A percentile compares a stretch with the other conserved stretches of the same genome.
These are phyloP conservation scores for Protomyctophum bolini DNA, from an alignment of 2,113 vertebrate genomes.

Conservation along the genomic window DNA sequence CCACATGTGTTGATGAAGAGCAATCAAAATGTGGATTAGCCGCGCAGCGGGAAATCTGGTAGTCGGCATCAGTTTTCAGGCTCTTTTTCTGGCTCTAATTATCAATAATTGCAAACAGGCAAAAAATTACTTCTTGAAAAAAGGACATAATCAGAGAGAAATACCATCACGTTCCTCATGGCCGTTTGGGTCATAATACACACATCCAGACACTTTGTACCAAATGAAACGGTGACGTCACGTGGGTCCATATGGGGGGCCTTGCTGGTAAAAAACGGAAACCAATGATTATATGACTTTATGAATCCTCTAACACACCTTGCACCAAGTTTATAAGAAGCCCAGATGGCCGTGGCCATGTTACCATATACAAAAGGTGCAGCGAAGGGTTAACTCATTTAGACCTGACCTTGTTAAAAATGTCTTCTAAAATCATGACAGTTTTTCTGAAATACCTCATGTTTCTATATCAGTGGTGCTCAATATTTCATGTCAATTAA, in stretches of 20 bases:
- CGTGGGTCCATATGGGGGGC: not conserved
- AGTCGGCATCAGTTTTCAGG: too few relatives aligned
- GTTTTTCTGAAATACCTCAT: too few relatives aligned
- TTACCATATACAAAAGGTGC: constrained; percentile 32
- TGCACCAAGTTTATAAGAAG: constrained; percentile 25
- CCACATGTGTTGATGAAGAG: too few relatives aligned
- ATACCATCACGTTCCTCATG: not conserved
- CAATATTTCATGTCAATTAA: too few relatives aligned
- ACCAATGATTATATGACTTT: constrained; percentile 2
- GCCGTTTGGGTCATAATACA: too few relatives aligned
- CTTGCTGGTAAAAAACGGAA: not conserved
- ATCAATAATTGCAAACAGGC: not conserved
- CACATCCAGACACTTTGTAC: too few relatives aligned
- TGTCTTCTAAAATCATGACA: too few relatives aligned
- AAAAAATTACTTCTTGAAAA: not conserved
- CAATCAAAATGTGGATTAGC: too few relatives aligned
- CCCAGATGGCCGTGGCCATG: constrained; percentile 15
- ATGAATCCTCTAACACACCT: constrained; percentile 18
- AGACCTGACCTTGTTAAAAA: too few relatives aligned
- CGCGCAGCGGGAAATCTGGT: too few relatives aligned
- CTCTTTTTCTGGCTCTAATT: too few relatives aligned
- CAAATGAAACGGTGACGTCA: not conserved
- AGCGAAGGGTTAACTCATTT: constrained; percentile 26
- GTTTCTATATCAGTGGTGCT: too few relatives aligned
- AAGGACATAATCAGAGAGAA: not conserved